Evolutionary conservation across 1,140 invertebrate genomes (phyloP).

Genomic region (Radopholus similis): DNA sequence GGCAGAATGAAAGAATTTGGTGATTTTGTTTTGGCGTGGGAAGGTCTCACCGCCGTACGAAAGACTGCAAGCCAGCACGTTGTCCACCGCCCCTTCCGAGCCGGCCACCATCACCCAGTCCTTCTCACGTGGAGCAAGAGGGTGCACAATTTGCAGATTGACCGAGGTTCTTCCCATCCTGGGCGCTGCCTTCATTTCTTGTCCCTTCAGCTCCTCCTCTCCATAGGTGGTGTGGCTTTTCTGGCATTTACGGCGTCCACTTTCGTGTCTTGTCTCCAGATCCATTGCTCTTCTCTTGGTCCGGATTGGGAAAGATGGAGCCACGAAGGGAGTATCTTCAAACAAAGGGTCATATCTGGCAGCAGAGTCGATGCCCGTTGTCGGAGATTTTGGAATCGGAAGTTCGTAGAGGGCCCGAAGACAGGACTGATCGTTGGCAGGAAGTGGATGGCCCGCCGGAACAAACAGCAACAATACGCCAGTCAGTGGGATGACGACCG

Average conservation of each 20-base stretch:
- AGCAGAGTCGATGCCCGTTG: too few species aligned
- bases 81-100: conserved; percentile 4
- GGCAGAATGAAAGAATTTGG: conserved; percentile 8
- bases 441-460: too few species aligned
- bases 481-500: too few species aligned
- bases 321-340: too few species aligned
- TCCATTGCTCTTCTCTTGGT: conserved; percentile 11
- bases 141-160: conserved; percentile 48
- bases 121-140: conserved; percentile 44
- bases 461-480: too few species aligned
- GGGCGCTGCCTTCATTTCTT: conserved; percentile 1
- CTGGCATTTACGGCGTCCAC: background rate
- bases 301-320: background rate
- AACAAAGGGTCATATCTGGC: too few species aligned
- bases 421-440: too few species aligned
- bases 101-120: conserved; percentile 49
- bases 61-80: conserved; percentile 10
- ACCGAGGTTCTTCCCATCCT: too few species aligned
- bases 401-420: too few species aligned
- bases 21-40: background rate
- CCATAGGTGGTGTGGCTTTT: background rate
- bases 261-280: background rate
- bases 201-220: background rate
- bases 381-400: too few species aligned
- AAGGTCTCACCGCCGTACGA: conserved; percentile 18